Conservation (phyloP, 2,113 vertebrate species). For the Bothrops jararaca region DNA sequence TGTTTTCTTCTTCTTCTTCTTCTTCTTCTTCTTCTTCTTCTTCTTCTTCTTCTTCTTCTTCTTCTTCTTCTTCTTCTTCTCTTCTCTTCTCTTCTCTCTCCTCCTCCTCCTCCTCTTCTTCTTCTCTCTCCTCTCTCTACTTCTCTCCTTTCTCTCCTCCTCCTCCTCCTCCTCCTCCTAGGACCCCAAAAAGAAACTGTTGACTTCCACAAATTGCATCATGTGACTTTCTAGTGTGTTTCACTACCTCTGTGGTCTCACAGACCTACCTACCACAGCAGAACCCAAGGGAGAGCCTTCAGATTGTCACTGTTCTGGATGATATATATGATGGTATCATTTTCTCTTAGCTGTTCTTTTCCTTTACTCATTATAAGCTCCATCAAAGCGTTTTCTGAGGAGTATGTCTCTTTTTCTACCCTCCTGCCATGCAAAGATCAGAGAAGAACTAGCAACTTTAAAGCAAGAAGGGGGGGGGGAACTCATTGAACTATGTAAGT, state of each 20-base stretch:
- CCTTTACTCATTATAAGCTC: no score
- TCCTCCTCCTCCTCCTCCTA: neutral
- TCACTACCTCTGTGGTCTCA: neutral
- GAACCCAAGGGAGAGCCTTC: neutral
- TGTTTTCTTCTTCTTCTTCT: neutral
- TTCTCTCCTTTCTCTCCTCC: no score
- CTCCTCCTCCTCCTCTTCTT: no score
- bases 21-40: neutral
- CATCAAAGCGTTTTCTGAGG: neutral
- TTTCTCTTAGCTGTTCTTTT: neutral
- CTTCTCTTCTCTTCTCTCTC: neutral
- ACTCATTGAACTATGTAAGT: conserved; percentile 56
- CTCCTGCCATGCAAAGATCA: conserved; percentile 53
- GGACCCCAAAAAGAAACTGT: neutral
- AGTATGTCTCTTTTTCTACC: conserved; percentile 36
- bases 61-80: neutral
- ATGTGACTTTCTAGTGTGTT: neutral
- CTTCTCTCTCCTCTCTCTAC: no score
- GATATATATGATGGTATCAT: neutral
- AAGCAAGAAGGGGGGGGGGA: neutral
- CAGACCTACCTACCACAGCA: neutral
- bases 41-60: neutral
- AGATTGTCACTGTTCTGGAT: neutral
- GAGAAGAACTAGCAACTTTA: conserved; percentile 54
- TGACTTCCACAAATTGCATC: neutral